Conservation (phyloP, 2,888 invertebrate genomes). For the Polydesmus complanatus region DNA sequence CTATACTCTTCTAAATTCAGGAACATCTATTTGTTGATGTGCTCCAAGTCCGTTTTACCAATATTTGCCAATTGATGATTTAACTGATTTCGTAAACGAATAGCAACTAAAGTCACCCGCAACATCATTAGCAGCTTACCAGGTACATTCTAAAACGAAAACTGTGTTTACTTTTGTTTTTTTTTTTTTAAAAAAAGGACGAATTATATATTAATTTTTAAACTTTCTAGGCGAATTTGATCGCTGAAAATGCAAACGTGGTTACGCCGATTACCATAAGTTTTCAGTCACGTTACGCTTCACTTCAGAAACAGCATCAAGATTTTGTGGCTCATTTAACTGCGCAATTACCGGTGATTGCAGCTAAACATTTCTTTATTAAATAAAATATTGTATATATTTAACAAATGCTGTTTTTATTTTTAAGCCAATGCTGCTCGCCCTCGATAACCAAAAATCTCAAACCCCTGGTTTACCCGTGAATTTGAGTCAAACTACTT, state of each 20-base stretch:
- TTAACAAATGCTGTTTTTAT: too few relatives aligned
- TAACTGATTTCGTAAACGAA: background rate
- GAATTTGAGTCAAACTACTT: background rate
- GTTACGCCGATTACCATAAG: slow-evolving; percentile 61
- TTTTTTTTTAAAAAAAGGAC: too few relatives aligned
- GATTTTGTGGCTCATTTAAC: slow-evolving; percentile 84
- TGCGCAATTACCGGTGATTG: slow-evolving; percentile 61
- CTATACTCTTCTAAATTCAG: background rate
- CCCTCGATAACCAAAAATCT: slow-evolving; percentile 18
- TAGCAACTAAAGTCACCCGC: slow-evolving; percentile 37
- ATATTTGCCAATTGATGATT: background rate
- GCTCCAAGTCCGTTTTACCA: background rate
- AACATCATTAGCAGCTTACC: slow-evolving; percentile 29
- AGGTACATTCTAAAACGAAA: too few relatives aligned
- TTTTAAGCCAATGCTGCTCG: too few relatives aligned
- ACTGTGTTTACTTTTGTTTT: too few relatives aligned
- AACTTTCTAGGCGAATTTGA: slow-evolving; percentile 58
- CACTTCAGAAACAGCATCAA: slow-evolving; percentile 86
- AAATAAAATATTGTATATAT: too few relatives aligned
- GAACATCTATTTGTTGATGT: background rate
- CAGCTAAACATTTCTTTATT: slow-evolving; percentile 1
- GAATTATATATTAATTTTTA: too few relatives aligned
- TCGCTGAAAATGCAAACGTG: slow-evolving; percentile 62
- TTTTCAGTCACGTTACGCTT: slow-evolving; percentile 64
- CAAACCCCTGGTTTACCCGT: background rate